Evolutionary conservation across 2,888 invertebrate genomes (phyloP).

Genomic region (Acanthococcus lagerstroemiae): DNA sequence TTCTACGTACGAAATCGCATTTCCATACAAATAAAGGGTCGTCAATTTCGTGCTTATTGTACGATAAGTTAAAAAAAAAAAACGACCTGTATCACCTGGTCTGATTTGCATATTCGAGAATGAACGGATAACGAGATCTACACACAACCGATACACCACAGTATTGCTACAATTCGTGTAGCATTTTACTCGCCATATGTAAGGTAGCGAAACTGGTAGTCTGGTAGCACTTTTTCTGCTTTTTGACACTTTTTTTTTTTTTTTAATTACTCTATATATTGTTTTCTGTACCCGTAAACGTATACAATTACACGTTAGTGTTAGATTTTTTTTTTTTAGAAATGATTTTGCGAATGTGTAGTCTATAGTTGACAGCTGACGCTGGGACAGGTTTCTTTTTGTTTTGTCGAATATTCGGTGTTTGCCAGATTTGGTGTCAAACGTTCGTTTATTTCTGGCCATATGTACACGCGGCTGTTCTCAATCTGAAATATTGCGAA

Average conservation of each 20-base stretch:
- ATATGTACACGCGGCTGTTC: no score
- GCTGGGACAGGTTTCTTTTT: not conserved
- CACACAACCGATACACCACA: not conserved
- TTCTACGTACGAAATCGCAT: not conserved
- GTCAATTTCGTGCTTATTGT: not conserved
- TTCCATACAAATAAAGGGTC: not conserved
- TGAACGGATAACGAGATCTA: constrained; percentile 1
- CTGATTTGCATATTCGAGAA: constrained; percentile 6
- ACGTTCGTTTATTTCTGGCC: not conserved
- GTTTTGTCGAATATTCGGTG: not conserved
- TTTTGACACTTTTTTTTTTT: not conserved
- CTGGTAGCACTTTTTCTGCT: not conserved
- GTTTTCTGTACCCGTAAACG: not conserved
- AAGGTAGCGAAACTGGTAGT: not conserved
- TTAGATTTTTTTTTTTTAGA: no score
- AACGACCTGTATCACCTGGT: not conserved
- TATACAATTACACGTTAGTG: not conserved
- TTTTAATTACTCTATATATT: not conserved
- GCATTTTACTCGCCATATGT: no score
- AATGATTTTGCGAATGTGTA: not conserved
- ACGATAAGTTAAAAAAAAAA: not conserved
- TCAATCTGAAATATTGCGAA: no score
- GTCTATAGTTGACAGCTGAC: not conserved
- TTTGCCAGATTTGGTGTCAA: not conserved
- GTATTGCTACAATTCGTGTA: no score